Conservation (phyloP, 2,797 vertebrate species). For the Ptychadena robeensis region DNA sequence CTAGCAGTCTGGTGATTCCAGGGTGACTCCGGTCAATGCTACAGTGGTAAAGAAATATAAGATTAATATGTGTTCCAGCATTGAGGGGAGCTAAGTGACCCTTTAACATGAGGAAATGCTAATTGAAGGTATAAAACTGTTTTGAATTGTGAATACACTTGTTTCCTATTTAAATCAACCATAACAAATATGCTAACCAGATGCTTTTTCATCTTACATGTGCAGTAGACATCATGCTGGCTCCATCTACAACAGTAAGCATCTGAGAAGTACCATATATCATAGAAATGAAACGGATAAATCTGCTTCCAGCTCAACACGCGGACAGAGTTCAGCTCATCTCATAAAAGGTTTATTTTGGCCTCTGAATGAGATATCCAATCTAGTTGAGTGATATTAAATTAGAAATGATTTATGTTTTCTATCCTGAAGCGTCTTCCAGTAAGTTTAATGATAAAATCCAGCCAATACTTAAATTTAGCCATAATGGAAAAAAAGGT, state of each 20-base stretch:
- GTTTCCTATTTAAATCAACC: not conserved
- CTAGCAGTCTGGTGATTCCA: too few species aligned
- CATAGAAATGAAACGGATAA: conserved; percentile 5
- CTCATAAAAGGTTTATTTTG: conserved; percentile 44
- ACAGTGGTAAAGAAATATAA: too few species aligned
- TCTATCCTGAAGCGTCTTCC: conserved; percentile 31
- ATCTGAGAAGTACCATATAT: not conserved
- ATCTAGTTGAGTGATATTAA: conserved; percentile 47
- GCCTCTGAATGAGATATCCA: conserved; percentile 27
- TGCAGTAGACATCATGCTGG: not conserved
- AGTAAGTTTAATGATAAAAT: conserved; percentile 36
- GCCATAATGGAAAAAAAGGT: conserved; percentile 29
- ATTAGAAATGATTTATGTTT: conserved; percentile 48
- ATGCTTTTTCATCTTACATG: conserved; percentile 2
- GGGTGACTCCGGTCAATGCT: too few species aligned
- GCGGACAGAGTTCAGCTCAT: not conserved
- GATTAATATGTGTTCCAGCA: too few species aligned
- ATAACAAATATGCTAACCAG: conserved; percentile 17
- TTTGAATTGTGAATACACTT: not conserved
- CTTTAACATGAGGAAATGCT: not conserved
- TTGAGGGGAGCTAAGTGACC: not conserved
- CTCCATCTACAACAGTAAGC: conserved; percentile 7
- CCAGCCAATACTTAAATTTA: conserved; percentile 45
- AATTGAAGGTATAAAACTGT: not conserved
- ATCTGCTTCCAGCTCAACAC: conserved; percentile 13